Evolutionary conservation across 2,888 invertebrate species (phyloP).

Genomic region (Darwinula stevensoni): DNA sequence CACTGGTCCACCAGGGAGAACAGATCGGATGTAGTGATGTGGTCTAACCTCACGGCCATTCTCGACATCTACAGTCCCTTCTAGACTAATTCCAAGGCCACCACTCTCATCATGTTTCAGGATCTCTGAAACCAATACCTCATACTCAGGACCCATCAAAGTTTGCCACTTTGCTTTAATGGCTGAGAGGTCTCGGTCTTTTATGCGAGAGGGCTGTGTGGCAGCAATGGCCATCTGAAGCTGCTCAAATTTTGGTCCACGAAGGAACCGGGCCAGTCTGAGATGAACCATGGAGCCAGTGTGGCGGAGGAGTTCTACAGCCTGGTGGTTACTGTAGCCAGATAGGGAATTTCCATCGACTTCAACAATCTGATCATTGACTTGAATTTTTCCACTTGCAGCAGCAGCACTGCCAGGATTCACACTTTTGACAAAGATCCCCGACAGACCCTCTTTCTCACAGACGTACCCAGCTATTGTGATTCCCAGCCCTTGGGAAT

Average conservation of each 20-base stretch:
- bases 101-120: slow-evolving; percentile 38
- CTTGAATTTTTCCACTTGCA: slow-evolving; percentile 18
- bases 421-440: slow-evolving; percentile 24
- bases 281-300: slow-evolving; percentile 21
- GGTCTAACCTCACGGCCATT: slow-evolving; percentile 86
- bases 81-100: slow-evolving; percentile 82
- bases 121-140: slow-evolving; percentile 55
- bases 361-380: slow-evolving; percentile 24
- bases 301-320: slow-evolving; percentile 21
- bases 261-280: slow-evolving; percentile 18
- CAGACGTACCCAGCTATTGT: slow-evolving; percentile 94
- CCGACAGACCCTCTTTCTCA: slow-evolving; percentile 35
- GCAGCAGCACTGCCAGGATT: slow-evolving; percentile 22
- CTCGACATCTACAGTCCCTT: slow-evolving; percentile 96
- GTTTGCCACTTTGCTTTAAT: slow-evolving; percentile 41
- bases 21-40: slow-evolving; percentile 87
- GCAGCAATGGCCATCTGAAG: slow-evolving; percentile 59
- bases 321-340: slow-evolving; percentile 22
- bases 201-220: slow-evolving; percentile 38
- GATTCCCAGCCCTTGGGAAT: slow-evolving; percentile 70
- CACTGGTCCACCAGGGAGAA: slow-evolving; percentile 89
- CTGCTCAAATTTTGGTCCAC: slow-evolving; percentile 16
- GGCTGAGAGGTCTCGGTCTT: neutral
- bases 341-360: slow-evolving; percentile 20
- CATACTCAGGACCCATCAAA: slow-evolving; percentile 41